Percentiles rank a stretch among this genome's conserved stretches.
Evolutionary conservation across 2,888 invertebrate genomes (phyloP).

Genomic region (Helicoverpa assulta): DNA sequence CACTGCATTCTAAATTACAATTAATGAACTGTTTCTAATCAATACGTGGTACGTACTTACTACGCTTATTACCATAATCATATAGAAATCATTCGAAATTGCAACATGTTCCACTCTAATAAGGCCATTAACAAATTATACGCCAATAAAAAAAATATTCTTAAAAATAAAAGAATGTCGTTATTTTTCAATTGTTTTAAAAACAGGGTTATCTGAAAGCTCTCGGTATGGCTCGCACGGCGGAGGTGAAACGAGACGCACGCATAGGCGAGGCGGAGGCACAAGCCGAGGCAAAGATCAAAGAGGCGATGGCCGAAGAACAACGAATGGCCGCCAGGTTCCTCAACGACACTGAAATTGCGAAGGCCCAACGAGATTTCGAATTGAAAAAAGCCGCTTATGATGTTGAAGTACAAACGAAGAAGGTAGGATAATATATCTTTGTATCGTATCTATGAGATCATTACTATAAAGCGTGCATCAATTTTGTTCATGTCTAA

Average conservation of each 20-base stretch:
- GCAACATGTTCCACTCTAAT: conserved; percentile 31
- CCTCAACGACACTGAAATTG: conserved; percentile 98
- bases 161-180: not conserved
- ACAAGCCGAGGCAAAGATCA: conserved; percentile 96
- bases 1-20: too few relatives aligned
- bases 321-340: conserved; percentile 98
- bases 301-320: conserved; percentile 98
- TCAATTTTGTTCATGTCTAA: too few relatives aligned
- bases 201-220: conserved; percentile 97
- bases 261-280: conserved; percentile 99
- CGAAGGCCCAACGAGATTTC: conserved; percentile 98
- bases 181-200: conserved; percentile 34
- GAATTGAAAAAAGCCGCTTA: conserved; percentile 99
- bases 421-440: conserved; percentile 92
- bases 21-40: too few relatives aligned
- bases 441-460: not conserved
- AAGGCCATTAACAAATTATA: conserved; percentile 16
- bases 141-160: not conserved
- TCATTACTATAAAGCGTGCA: not conserved
- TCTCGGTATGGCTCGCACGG: conserved; percentile 98
- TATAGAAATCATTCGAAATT: conserved; percentile 25
- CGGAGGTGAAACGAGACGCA: conserved; percentile 98
- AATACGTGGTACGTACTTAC: too few relatives aligned
- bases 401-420: conserved; percentile 98
- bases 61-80: not conserved